Conservation (phyloP, 2,113 vertebrate species). For the Conger conger region DNA sequence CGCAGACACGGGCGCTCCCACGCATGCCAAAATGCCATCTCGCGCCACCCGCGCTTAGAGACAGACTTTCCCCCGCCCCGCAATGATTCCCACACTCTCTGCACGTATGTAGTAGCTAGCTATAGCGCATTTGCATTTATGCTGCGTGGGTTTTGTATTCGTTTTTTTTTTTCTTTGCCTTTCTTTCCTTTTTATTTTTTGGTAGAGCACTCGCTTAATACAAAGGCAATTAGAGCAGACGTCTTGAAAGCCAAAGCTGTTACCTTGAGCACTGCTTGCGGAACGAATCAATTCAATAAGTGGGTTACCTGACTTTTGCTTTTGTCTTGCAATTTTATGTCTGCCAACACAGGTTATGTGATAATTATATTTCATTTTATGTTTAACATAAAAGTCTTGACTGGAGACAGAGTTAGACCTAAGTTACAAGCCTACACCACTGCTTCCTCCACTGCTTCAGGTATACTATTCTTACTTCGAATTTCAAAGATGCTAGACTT, state of each 20-base stretch:
- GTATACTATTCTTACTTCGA: too few relatives aligned
- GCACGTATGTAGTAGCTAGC: neutral
- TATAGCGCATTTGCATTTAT: neutral
- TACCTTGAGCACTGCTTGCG: neutral
- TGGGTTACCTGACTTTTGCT: too few relatives aligned
- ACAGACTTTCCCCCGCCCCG: neutral
- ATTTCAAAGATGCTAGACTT: neutral
- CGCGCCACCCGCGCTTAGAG: slow-evolving; percentile 39
- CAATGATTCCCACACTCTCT: neutral
- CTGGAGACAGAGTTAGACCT: too few relatives aligned
- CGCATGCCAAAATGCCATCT: slow-evolving; percentile 56
- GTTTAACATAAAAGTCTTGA: too few relatives aligned
- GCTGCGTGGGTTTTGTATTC: neutral
- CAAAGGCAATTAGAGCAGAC: neutral
- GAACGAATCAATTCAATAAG: neutral
- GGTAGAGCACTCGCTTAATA: neutral
- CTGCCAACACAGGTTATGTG: too few relatives aligned
- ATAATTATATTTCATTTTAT: too few relatives aligned
- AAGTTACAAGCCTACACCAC: too few relatives aligned
- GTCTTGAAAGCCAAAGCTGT: neutral
- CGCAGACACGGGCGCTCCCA: slow-evolving; percentile 52
- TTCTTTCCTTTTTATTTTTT: neutral
- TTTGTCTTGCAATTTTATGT: too few relatives aligned
- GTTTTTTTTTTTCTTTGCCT: neutral
- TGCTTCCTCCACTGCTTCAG: too few relatives aligned